Conservation (phyloP, 2,888 invertebrate genomes). For the Sussaba pulchella region DNA sequence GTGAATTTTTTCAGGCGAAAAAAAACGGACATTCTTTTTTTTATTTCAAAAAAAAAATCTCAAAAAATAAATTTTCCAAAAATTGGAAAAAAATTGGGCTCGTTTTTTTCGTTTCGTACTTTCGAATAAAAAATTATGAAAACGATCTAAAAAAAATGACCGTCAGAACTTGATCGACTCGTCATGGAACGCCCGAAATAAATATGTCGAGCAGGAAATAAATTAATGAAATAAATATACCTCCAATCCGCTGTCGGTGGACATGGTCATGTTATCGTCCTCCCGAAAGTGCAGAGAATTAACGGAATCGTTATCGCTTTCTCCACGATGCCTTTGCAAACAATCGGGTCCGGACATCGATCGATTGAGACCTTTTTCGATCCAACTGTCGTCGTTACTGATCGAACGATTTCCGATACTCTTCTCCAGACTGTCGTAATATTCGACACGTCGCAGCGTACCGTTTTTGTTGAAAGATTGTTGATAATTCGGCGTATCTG, state of each 20-base stretch:
- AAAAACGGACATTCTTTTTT: too few relatives aligned
- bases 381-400: slow-evolving; percentile 85
- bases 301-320: slow-evolving; percentile 82
- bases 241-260: slow-evolving; percentile 83
- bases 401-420: slow-evolving; percentile 81
- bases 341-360: slow-evolving; percentile 87
- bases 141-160: too few relatives aligned
- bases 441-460: slow-evolving; percentile 80
- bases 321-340: slow-evolving; percentile 84
- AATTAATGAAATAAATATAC: slow-evolving; percentile 63
- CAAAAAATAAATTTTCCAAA: too few relatives aligned
- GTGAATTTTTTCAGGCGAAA: too few relatives aligned
- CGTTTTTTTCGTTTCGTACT: too few relatives aligned
- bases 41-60: too few relatives aligned
- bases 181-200: too few relatives aligned
- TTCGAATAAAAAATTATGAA: too few relatives aligned
- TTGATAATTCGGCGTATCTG: slow-evolving; percentile 81
- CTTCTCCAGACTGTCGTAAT: slow-evolving; percentile 83
- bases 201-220: neutral
- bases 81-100: too few relatives aligned
- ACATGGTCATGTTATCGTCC: slow-evolving; percentile 81
- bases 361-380: slow-evolving; percentile 85
- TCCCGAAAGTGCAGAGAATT: slow-evolving; percentile 82
- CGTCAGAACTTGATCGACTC: too few relatives aligned
- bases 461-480: slow-evolving; percentile 82